Percentiles rank a stretch among this genome's conserved stretches.
phyloP scores from a whole-genome alignment of 2,888 invertebrate genomes.

The Caenorhabditis sulstoni region DNA sequence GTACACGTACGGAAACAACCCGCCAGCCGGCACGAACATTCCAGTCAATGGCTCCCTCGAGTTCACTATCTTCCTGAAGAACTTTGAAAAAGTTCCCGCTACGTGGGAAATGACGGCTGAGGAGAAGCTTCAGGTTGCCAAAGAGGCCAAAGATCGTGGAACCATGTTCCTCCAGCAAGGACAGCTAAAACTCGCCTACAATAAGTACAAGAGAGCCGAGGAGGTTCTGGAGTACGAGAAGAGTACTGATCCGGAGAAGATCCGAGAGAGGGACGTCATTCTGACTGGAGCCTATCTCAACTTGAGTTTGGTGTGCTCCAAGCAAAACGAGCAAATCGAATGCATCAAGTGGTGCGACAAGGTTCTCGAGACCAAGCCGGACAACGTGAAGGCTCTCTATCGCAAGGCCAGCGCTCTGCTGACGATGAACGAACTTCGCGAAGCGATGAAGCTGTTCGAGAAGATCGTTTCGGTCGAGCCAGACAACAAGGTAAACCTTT shows the following conservation, averaged over 20 bases:
- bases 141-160: slow-evolving; percentile 91
- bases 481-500: slow-evolving; percentile 85
- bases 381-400: slow-evolving; percentile 92
- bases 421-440: slow-evolving; percentile 86
- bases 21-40: slow-evolving; percentile 86
- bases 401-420: slow-evolving; percentile 82
- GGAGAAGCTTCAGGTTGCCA: slow-evolving; percentile 89
- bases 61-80: slow-evolving; percentile 89
- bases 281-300: slow-evolving; percentile 75
- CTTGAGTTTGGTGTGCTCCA: slow-evolving; percentile 80
- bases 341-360: slow-evolving; percentile 86
- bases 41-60: slow-evolving; percentile 88
- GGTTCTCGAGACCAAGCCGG: slow-evolving; percentile 87
- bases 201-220: slow-evolving; percentile 89
- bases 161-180: slow-evolving; percentile 86
- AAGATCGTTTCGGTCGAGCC: slow-evolving; percentile 88
- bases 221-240: slow-evolving; percentile 84
- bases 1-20: slow-evolving; percentile 70
- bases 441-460: slow-evolving; percentile 88
- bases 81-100: slow-evolving; percentile 90
- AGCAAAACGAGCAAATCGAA: slow-evolving; percentile 79
- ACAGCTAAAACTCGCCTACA: slow-evolving; percentile 86
- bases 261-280: slow-evolving; percentile 65
- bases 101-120: slow-evolving; percentile 88
- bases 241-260: slow-evolving; percentile 68